Evolutionary conservation across 2,113 vertebrate species (phyloP).

Genomic region (Archilochus colubris): DNA sequence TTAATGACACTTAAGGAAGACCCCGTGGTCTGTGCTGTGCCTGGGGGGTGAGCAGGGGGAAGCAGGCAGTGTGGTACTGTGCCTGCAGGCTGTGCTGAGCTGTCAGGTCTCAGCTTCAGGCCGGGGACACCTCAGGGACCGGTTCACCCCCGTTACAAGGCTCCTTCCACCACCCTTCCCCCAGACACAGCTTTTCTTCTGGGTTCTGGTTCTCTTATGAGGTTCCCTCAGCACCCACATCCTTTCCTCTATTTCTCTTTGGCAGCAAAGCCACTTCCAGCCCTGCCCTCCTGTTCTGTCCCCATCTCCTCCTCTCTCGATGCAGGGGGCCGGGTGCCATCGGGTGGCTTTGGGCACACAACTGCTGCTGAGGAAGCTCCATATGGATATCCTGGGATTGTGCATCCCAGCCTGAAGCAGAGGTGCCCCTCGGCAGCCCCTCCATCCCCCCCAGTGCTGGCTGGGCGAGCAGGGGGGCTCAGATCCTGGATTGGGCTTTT

Average conservation of each 20-base stretch:
- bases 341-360: background rate
- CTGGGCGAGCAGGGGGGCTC: background rate
- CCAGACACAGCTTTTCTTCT: background rate
- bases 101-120: background rate
- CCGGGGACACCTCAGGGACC: background rate
- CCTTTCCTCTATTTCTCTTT: background rate
- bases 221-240: rapidly evolving
- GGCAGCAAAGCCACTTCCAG: background rate
- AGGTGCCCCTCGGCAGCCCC: background rate
- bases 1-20: background rate
- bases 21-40: background rate
- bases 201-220: no score
- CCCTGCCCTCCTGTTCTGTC: rapidly evolving
- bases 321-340: rapidly evolving
- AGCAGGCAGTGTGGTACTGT: rapidly evolving
- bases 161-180: background rate
- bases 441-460: rapidly evolving
- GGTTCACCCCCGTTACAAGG: rapidly evolving
- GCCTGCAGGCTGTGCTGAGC: background rate
- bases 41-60: background rate
- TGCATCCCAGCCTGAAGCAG: rapidly evolving
- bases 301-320: rapidly evolving
- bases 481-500: background rate
- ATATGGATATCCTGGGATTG: background rate
- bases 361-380: background rate